Percentiles rank a stretch among this genome's conserved stretches.
Evolutionary conservation across 2,888 invertebrate genomes (phyloP).

Genomic region (Yponomeuta sedellus): DNA sequence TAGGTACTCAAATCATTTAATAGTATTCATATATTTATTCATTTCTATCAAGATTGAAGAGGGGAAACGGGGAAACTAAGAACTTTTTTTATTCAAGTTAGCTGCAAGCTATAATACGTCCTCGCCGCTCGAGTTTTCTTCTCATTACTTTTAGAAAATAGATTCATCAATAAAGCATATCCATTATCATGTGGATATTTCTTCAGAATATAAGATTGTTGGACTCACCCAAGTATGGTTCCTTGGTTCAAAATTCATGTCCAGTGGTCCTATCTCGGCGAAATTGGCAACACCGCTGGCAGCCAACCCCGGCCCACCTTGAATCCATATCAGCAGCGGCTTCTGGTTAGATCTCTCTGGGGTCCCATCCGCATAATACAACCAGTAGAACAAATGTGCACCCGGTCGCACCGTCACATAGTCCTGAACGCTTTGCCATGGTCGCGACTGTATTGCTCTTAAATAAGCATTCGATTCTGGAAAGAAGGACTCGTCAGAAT

Average conservation of each 20-base stretch:
- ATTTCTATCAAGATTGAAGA: too few species aligned
- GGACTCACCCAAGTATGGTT: slow-evolving; percentile 85
- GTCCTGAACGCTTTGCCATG: slow-evolving; percentile 78
- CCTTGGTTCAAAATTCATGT: slow-evolving; percentile 79
- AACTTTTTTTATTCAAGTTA: too few species aligned
- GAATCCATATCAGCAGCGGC: slow-evolving; percentile 90
- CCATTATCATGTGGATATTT: too few species aligned
- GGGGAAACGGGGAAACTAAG: too few species aligned
- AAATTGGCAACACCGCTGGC: slow-evolving; percentile 92
- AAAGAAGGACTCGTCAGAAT: not conserved
- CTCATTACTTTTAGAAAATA: too few species aligned
- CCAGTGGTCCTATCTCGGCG: slow-evolving; percentile 87
- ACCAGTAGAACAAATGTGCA: slow-evolving; percentile 91
- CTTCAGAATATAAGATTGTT: not conserved
- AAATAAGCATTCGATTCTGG: slow-evolving; percentile 44
- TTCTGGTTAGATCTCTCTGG: slow-evolving; percentile 68
- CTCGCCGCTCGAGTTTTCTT: too few species aligned
- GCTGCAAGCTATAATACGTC: too few species aligned
- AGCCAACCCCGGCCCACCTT: slow-evolving; percentile 92
- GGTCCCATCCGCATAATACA: slow-evolving; percentile 85
- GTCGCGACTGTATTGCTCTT: slow-evolving; percentile 35
- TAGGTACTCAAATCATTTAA: too few species aligned
- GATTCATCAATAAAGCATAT: too few species aligned
- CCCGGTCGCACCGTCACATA: slow-evolving; percentile 84
- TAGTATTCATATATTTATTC: too few species aligned